Base-by-base conservation (phyloP, 2,888 invertebrate genomes). In the Pyrrhosoma nymphula region DNA sequence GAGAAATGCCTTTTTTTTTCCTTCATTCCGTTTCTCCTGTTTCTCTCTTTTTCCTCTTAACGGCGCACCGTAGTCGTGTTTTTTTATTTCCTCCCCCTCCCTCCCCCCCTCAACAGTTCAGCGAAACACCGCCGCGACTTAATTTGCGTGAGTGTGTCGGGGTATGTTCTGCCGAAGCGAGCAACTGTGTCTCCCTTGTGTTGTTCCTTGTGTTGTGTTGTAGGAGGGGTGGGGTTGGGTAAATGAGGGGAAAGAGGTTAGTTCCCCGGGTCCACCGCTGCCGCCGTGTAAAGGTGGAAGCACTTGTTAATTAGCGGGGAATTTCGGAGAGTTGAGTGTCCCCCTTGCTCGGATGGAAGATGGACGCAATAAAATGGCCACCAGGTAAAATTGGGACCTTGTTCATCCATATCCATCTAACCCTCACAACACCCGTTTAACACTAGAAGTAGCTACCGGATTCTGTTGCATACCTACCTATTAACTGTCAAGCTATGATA, bases 71-170 rank as follows among this genome's bases (percentile, higher is more conserved):
- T 26, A 23, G 56, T 63, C 14, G 60, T 69, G 47, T 95, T 63
- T 95, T 63, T n/a, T 63, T 35, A n/a, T n/a, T n/a, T n/a, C n/a
- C n/a, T n/a, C n/a, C n/a, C n/a, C n/a, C n/a, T 39, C 69, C 26
- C 69, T 55, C n/a, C 30, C 55, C n/a, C 35, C 35, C 35, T n/a
- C 35, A 26, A 47, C 56, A n/a, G 90, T 47, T n/a, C 56, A 4
- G 55, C 55, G 16, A 55, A 90, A 47, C 26, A 90, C 26, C 35
- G 26, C 35, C 26, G 93, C 60, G 93, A 82, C 47, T 95, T 69
- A 75, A 82, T 95, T 69, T 95, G 47, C 82, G 12, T 95, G 95
- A 95, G 82, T 75, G 63, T 30, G 95, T 69, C 95, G 69, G 4
- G 16, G 26, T 18, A 16, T 93, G 63, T 69, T 69, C n/a, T 63